Percentiles rank a stretch among this genome's conserved stretches.
Evolutionary conservation across 2,888 invertebrate genomes (phyloP).

Genomic region (Cenopis cana): DNA sequence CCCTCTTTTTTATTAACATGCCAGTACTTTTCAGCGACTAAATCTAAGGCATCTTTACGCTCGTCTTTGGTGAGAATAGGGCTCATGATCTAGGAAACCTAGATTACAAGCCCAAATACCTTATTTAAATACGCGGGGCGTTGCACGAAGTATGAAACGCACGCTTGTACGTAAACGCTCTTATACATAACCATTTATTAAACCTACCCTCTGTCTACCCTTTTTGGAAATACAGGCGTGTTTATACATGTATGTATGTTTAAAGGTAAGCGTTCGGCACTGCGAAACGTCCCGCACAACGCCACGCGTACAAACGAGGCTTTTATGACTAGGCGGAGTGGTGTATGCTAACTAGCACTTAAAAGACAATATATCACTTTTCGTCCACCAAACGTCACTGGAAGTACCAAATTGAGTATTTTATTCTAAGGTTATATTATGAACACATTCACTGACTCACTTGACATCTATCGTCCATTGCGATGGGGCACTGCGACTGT

Average conservation of each 20-base stretch:
- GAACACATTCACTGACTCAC: constrained; percentile 73
- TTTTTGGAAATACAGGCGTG: too few relatives aligned
- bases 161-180: background rate
- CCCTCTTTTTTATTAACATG: background rate
- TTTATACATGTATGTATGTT: too few relatives aligned
- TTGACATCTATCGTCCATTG: constrained; percentile 44
- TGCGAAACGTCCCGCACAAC: too few relatives aligned
- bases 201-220: too few relatives aligned
- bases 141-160: background rate
- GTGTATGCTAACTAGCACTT: constrained; percentile 50
- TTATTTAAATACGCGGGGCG: background rate
- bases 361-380: constrained; percentile 76
- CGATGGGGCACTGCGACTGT: constrained; percentile 18
- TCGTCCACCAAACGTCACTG: constrained; percentile 73
- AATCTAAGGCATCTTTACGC: constrained; percentile 6
- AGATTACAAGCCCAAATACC: constrained; percentile 51
- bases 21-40: background rate
- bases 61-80: constrained; percentile 8
- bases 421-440: constrained; percentile 57
- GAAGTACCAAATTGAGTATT: constrained; percentile 59
- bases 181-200: too few relatives aligned
- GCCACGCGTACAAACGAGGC: background rate
- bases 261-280: too few relatives aligned
- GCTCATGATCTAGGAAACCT: constrained; percentile 16
- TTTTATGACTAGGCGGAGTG: constrained; percentile 80